Percentiles rank a stretch among this genome's conserved stretches.
phyloP scores from a whole-genome alignment of 1,140 invertebrate genomes.

The Reticulitermes speratus region DNA sequence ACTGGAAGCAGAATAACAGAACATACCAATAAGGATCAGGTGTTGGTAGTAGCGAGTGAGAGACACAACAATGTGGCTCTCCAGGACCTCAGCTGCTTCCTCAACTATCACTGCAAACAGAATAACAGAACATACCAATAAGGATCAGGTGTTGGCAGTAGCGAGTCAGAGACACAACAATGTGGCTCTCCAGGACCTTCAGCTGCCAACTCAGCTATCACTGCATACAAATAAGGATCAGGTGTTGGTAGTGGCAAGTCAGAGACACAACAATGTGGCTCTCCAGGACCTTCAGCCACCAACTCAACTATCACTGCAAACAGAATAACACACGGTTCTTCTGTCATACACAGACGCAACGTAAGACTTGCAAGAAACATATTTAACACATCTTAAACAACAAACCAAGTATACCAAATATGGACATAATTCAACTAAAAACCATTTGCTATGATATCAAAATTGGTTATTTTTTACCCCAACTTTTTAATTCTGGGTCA shows the following conservation, averaged over 20 bases:
- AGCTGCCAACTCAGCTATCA: conserved; percentile 82
- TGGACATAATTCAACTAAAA: too few species aligned
- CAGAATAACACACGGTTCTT: background rate
- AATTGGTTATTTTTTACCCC: too few species aligned
- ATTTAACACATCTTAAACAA: background rate
- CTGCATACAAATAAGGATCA: conserved; percentile 74
- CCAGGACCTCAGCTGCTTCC: conserved; percentile 83
- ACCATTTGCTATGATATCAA: too few species aligned
- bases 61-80: conserved; percentile 71
- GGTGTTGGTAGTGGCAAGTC: conserved; percentile 69
- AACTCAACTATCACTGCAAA: conserved; percentile 72
- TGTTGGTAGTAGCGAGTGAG: conserved; percentile 73
- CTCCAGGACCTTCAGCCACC: conserved; percentile 82
- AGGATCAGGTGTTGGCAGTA: conserved; percentile 78
- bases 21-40: conserved; percentile 75
- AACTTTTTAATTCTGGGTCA: too few species aligned
- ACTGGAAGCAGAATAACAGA: conserved; percentile 49
- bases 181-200: conserved; percentile 79
- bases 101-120: conserved; percentile 68
- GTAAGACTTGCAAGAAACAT: background rate
- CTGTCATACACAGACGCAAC: background rate
- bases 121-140: conserved; percentile 62
- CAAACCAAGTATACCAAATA: background rate
- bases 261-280: conserved; percentile 71
- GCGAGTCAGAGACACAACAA: conserved; percentile 67